These are phyloP conservation scores for Lepilemur ruficaudatus DNA, from an alignment of 2,797 vertebrate genomes.

Conservation along the genomic window DNA sequence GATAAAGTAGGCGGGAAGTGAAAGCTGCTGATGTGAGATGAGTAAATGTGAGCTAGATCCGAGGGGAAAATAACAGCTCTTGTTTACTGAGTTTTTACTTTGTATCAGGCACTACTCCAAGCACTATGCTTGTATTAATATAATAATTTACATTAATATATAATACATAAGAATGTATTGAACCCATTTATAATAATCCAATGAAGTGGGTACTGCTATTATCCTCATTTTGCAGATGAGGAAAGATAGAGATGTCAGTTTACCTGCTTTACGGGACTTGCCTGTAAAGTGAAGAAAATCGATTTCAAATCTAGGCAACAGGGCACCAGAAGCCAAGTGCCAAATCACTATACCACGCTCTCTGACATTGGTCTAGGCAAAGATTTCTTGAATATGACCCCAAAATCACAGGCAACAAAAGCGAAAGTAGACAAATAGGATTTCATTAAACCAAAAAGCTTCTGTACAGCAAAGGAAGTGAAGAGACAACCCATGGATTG, in stretches of 20 bases:
- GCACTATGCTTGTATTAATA: neutral
- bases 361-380: neutral
- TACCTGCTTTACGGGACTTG: neutral
- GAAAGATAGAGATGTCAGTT: neutral
- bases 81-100: neutral
- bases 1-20: neutral
- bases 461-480: neutral
- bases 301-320: slow-evolving; percentile 5
- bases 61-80: neutral
- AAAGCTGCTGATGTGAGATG: neutral
- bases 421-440: neutral
- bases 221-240: neutral
- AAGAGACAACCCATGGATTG: neutral
- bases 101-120: neutral
- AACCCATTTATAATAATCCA: slow-evolving; percentile 5
- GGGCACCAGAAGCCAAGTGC: neutral
- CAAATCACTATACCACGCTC: neutral
- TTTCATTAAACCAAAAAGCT: neutral
- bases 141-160: neutral
- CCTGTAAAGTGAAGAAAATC: neutral
- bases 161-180: neutral
- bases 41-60: neutral
- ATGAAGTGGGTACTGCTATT: neutral
- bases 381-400: neutral
- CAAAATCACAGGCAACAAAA: neutral